Conservation (phyloP, 2,797 vertebrate genomes). For the Hippoglossus hippoglossus region DNA sequence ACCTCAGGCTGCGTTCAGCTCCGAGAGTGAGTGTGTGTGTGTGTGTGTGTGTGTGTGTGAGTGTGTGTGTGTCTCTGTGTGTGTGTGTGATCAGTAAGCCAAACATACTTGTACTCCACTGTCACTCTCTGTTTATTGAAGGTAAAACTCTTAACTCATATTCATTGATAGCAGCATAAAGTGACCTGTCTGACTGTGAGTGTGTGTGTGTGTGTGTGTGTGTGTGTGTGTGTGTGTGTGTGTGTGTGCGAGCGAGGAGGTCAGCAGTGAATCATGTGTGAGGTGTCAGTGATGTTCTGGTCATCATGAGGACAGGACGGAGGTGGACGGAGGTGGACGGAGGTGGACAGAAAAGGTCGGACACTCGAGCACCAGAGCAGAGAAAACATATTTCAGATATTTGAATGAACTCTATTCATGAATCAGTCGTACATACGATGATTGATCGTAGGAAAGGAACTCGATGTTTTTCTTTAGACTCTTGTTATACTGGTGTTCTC, state of each 20-base stretch:
- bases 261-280: constrained; percentile 15
- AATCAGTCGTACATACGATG: too few species aligned
- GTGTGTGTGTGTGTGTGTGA: constrained; percentile 10
- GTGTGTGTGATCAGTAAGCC: neutral
- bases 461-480: too few species aligned
- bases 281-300: constrained; percentile 19
- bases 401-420: too few species aligned
- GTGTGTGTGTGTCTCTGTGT: constrained; percentile 14
- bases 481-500: too few species aligned
- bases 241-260: neutral
- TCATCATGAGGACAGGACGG: neutral
- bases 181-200: constrained; percentile 5
- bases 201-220: constrained; percentile 11
- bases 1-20: constrained; percentile 25
- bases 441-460: too few species aligned
- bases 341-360: neutral
- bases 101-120: constrained; percentile 14
- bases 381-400: too few species aligned
- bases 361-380: too few species aligned
- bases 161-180: constrained; percentile 39
- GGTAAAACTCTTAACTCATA: constrained; percentile 40
- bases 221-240: constrained; percentile 11
- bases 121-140: constrained; percentile 47
- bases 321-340: neutral
- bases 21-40: constrained; percentile 9